These are phyloP conservation scores for Furnarius figulus DNA, from an alignment of 2,113 vertebrate species.

Conservation along the genomic window DNA sequence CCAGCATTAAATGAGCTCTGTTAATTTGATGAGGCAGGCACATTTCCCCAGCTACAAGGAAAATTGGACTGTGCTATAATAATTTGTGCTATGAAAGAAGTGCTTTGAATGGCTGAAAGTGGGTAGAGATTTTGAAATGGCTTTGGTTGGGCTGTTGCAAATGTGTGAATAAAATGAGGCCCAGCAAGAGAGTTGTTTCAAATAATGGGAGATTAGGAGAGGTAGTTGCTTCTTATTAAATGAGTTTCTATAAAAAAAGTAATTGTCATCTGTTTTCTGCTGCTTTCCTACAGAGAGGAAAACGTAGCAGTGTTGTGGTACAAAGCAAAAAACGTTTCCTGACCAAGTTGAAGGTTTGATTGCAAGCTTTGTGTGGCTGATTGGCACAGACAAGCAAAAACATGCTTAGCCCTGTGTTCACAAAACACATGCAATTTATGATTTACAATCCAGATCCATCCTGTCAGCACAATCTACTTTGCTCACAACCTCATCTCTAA, in stretches of 20 bases:
- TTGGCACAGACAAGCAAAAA: neutral
- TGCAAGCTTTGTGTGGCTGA: neutral
- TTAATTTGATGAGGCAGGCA: neutral
- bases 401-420: neutral
- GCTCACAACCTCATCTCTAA: neutral
- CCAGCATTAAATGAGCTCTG: neutral
- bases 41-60: neutral
- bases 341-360: neutral
- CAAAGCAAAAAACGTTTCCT: neutral
- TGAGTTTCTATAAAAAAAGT: neutral
- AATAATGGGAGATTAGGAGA: neutral
- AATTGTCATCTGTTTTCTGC: slow-evolving; percentile 17
- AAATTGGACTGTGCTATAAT: neutral
- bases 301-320: neutral
- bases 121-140: neutral
- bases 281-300: neutral
- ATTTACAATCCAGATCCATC: neutral
- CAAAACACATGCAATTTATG: neutral
- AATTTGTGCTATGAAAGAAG: neutral
- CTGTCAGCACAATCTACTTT: neutral
- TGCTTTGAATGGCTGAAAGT: neutral
- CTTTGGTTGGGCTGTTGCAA: neutral
- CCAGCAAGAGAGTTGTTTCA: neutral
- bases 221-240: neutral
- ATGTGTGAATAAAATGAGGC: neutral